phyloP scores from a whole-genome alignment of 2,113 vertebrate species.

The Neogobius melanostomus region DNA sequence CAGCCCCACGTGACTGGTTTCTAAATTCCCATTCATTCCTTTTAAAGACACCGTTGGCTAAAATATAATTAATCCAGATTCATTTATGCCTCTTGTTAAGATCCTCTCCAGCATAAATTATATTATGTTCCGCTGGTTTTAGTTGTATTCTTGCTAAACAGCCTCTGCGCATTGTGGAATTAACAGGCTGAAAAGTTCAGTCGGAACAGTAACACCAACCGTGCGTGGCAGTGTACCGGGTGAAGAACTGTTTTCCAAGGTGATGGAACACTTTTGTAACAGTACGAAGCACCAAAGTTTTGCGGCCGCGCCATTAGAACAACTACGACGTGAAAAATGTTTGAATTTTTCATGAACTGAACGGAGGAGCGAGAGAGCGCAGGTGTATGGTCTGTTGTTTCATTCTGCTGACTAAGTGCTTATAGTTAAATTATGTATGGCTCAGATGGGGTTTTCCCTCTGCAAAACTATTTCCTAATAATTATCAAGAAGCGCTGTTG shows the following conservation, averaged over 20 bases:
- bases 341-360: constrained; percentile 61
- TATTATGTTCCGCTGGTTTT: background rate
- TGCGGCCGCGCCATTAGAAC: constrained; percentile 30
- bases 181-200: background rate
- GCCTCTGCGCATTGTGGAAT: background rate
- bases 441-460: constrained; percentile 15
- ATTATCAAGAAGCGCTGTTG: background rate
- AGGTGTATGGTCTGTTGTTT: constrained; percentile 53
- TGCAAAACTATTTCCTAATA: constrained; percentile 39
- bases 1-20: background rate
- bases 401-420: constrained; percentile 46
- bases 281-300: background rate
- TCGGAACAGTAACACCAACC: background rate
- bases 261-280: constrained; percentile 5
- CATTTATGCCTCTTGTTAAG: background rate
- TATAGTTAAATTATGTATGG: constrained; percentile 55
- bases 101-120: background rate
- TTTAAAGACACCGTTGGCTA: background rate
- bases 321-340: constrained; percentile 30
- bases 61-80: constrained; percentile 10
- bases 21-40: background rate
- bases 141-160: background rate
- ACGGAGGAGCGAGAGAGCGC: constrained; percentile 22
- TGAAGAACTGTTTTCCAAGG: background rate
- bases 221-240: background rate